Conservation (phyloP, 2,797 vertebrate genomes). For the Hephaestus fuliginosus region DNA sequence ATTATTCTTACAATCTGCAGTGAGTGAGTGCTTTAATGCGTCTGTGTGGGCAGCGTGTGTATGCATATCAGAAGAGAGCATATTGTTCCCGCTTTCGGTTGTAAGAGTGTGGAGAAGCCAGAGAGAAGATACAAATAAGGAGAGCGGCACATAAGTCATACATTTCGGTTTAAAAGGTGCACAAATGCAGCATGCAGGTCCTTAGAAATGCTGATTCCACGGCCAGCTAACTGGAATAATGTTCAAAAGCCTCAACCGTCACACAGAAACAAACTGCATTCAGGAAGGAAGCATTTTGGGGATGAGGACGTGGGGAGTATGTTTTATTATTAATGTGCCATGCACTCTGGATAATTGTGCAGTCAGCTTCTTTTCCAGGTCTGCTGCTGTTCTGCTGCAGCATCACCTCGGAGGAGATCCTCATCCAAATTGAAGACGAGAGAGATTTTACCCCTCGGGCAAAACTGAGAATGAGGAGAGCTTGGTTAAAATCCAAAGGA, state of each 20-base stretch:
- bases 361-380: conserved; percentile 77
- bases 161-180: conserved; percentile 6
- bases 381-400: conserved; percentile 62
- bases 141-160: neutral
- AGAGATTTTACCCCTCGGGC: conserved; percentile 55
- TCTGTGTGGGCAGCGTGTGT: conserved; percentile 20
- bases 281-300: conserved; percentile 27
- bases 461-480: conserved; percentile 45
- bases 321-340: conserved; percentile 78
- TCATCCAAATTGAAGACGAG: conserved; percentile 69
- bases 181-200: neutral
- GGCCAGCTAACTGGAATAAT: conserved; percentile 13
- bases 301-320: conserved; percentile 45
- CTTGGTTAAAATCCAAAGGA: conserved; percentile 51
- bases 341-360: conserved; percentile 67
- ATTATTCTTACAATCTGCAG: conserved; percentile 50
- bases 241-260: conserved; percentile 4
- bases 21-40: conserved; percentile 31
- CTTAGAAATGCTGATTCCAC: conserved; percentile 21
- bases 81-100: conserved; percentile 11
- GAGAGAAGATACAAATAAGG: conserved; percentile 1
- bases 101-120: neutral
- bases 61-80: conserved; percentile 11
- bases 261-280: conserved; percentile 37
- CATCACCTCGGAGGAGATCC: conserved; percentile 62